These are phyloP conservation scores for Synergus gifuensis DNA, from an alignment of 2,888 invertebrate species.

Conservation along the genomic window DNA sequence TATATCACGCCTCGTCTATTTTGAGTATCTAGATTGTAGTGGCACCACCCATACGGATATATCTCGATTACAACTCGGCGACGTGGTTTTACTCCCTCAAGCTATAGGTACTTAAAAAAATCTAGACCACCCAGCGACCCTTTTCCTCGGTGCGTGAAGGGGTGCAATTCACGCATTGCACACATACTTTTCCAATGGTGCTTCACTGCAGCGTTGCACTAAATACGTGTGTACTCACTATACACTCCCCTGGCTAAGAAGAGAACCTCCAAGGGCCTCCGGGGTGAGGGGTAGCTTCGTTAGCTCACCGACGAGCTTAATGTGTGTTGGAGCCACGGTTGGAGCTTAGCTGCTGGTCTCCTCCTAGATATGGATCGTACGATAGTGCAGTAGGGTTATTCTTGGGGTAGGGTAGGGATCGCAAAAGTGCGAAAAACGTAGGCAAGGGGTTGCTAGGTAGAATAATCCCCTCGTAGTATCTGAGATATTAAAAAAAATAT, in stretches of 20 bases:
- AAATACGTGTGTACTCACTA: conserved; percentile 53
- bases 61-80: conserved; percentile 46
- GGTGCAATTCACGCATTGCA: conserved; percentile 60
- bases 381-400: conserved; percentile 66
- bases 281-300: conserved; percentile 45
- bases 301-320: conserved; percentile 42
- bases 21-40: neutral
- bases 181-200: conserved; percentile 57
- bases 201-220: conserved; percentile 65
- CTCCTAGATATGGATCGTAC: conserved; percentile 65
- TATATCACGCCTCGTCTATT: conserved; percentile 41
- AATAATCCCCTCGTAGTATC: conserved; percentile 42
- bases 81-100: conserved; percentile 42
- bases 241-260: conserved; percentile 41
- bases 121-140: conserved; percentile 75
- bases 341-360: conserved; percentile 54
- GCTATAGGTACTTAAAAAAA: conserved; percentile 65
- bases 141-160: conserved; percentile 65
- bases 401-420: conserved; percentile 71
- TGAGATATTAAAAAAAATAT: neutral
- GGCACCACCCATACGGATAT: conserved; percentile 21
- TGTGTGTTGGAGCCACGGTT: conserved; percentile 51
- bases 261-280: conserved; percentile 47
- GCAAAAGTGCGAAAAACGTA: conserved; percentile 71
- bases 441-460: conserved; percentile 59